These are phyloP conservation scores for Saccopteryx bilineata DNA, from an alignment of 2,113 vertebrate genomes.

Conservation along the genomic window DNA sequence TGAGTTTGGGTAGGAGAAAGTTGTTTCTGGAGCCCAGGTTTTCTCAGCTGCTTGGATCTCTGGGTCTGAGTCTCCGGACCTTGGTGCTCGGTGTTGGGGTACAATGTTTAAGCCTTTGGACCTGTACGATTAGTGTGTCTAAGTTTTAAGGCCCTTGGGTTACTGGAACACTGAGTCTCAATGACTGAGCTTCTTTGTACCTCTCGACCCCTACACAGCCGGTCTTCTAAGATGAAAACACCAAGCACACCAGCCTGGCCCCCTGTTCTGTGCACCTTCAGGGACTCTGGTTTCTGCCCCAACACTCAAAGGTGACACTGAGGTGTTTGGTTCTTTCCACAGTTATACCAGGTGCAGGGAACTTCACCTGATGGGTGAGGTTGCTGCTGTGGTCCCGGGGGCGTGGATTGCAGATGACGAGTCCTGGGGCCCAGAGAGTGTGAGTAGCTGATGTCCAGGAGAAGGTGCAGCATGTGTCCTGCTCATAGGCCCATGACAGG, in stretches of 20 bases:
- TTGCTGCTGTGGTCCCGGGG: not conserved
- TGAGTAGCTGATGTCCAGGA: not conserved
- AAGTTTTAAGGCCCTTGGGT: not conserved
- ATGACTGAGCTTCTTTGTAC: not conserved
- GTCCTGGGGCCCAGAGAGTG: fast-evolving
- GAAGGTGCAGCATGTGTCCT: too few species aligned
- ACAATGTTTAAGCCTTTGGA: too few species aligned
- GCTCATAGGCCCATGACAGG: slow-evolving; percentile 40
- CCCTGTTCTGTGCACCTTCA: not conserved
- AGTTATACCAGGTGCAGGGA: not conserved
- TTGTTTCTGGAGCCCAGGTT: not conserved
- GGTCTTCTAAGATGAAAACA: too few species aligned
- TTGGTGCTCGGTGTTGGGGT: too few species aligned
- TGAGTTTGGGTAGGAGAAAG: not conserved
- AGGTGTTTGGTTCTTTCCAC: not conserved
- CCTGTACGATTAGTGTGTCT: not conserved
- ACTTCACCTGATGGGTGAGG: slow-evolving; percentile 56
- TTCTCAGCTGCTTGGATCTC: not conserved
- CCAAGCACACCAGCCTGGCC: too few species aligned
- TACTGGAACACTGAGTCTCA: not conserved
- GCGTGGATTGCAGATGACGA: not conserved
- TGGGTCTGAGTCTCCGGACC: not conserved
- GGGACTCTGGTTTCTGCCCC: fast-evolving
- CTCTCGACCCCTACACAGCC: not conserved
- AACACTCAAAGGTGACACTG: not conserved